These are phyloP conservation scores for Conus betulinus DNA, from an alignment of 1,140 invertebrate species.

Conservation along the genomic window DNA sequence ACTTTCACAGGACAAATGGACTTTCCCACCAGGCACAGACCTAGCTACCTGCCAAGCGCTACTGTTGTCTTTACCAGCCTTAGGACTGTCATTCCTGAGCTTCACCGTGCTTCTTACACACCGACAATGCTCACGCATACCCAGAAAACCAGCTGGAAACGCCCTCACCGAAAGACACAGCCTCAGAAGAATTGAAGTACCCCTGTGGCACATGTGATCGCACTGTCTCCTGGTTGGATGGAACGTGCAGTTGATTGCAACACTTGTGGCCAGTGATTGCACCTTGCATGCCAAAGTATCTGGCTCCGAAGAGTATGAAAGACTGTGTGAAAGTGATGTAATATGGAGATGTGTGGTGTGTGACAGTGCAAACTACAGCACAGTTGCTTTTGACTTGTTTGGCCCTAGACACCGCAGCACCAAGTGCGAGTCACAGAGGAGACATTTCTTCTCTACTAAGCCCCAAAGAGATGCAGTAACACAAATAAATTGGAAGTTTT, in stretches of 20 bases:
- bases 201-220: constrained; percentile 5
- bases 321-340: neutral
- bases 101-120: too few species aligned
- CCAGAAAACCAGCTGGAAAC: too few species aligned
- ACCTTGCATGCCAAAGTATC: neutral
- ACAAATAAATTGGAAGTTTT: too few species aligned
- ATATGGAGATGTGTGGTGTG: constrained; percentile 4
- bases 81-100: too few species aligned
- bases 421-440: neutral
- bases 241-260: neutral
- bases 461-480: neutral
- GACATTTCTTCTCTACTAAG: neutral
- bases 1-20: too few species aligned
- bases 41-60: too few species aligned
- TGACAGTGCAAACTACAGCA: neutral
- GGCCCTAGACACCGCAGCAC: neutral
- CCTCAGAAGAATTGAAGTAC: neutral
- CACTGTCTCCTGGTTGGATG: neutral
- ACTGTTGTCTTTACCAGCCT: too few species aligned
- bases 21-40: too few species aligned
- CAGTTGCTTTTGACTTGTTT: neutral
- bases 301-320: neutral
- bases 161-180: too few species aligned
- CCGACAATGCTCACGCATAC: too few species aligned
- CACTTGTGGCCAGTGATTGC: neutral